These are phyloP conservation scores for Clistopyga incitator DNA, from an alignment of 2,888 invertebrate species.

Conservation along the genomic window DNA sequence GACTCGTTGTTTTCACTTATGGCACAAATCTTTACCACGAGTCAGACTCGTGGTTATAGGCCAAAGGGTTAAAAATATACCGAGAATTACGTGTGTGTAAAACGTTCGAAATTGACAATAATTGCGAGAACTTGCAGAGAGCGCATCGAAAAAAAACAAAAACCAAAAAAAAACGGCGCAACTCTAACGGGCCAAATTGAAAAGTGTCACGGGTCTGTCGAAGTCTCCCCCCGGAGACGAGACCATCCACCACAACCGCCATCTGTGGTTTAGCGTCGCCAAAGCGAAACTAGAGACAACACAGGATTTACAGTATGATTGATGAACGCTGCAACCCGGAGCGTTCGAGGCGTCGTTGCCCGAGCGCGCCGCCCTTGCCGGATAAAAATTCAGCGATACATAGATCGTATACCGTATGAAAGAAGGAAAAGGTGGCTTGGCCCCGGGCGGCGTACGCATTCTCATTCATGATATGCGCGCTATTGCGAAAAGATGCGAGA, in stretches of 20 bases:
- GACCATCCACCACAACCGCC: neutral
- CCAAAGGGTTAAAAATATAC: no score
- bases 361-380: constrained; percentile 23
- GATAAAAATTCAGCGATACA: constrained; percentile 17
- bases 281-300: constrained; percentile 52
- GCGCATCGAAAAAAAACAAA: no score
- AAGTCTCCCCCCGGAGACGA: neutral
- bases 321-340: constrained; percentile 53
- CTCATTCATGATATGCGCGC: constrained; percentile 70
- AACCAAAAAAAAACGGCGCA: no score
- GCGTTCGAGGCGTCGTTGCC: constrained; percentile 15
- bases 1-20: no score
- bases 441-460: constrained; percentile 60
- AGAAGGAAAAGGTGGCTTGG: constrained; percentile 50
- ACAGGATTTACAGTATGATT: constrained; percentile 64
- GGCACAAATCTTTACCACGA: no score
- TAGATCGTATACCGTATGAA: constrained; percentile 42
- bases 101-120: no score
- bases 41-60: no score
- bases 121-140: no score
- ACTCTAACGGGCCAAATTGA: no score
- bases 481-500: constrained; percentile 59
- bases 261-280: neutral
- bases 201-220: no score
- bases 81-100: no score